phyloP scores from a whole-genome alignment of 2,113 vertebrate genomes.

The Bettongia penicillata region DNA sequence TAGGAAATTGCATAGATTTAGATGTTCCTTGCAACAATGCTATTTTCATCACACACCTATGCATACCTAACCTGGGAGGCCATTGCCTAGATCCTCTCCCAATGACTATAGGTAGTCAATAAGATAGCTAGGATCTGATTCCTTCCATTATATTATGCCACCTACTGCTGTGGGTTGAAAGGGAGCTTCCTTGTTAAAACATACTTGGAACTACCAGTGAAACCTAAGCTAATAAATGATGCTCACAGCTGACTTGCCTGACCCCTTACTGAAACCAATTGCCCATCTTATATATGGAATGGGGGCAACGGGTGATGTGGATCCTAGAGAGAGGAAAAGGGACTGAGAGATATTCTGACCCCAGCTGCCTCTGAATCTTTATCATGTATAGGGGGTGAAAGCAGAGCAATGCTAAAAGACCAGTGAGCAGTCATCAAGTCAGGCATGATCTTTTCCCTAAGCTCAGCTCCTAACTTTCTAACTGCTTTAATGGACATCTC shows the following conservation, averaged over 20 bases:
- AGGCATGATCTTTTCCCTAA: not conserved
- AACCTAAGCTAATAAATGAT: not conserved
- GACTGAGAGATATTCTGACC: not conserved
- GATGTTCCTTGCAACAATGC: not conserved
- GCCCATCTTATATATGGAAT: not conserved
- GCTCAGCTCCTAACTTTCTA: not conserved
- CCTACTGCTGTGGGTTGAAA: not conserved
- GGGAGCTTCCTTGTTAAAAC: not conserved
- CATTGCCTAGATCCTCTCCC: not conserved
- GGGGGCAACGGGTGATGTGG: too few relatives aligned
- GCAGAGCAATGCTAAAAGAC: not conserved
- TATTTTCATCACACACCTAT: not conserved
- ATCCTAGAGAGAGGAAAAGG: not conserved
- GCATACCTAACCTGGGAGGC: not conserved
- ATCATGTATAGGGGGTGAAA: not conserved
- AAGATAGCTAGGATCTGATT: not conserved
- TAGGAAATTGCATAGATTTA: not conserved
- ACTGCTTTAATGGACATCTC: not conserved
- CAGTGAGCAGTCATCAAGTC: not conserved
- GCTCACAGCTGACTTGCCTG: not conserved
- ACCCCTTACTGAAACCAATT: not conserved
- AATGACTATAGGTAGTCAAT: not conserved
- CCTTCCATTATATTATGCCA: not conserved
- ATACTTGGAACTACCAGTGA: not conserved
- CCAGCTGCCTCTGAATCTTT: not conserved